Conservation (phyloP, 1,140 invertebrate genomes). For the Uloborus diversus region DNA sequence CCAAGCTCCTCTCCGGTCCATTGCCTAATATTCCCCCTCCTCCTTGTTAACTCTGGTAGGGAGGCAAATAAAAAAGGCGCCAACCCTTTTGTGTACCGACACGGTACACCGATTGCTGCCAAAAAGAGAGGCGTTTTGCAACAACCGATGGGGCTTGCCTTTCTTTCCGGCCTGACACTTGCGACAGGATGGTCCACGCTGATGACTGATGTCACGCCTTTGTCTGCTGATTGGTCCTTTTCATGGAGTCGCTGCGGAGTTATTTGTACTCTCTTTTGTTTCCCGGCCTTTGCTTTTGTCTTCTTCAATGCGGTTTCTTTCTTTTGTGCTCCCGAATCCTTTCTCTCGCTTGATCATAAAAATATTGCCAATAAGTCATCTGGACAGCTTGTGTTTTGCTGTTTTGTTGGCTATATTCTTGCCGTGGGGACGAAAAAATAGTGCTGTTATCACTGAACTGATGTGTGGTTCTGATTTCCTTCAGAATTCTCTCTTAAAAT, state of each 20-base stretch:
- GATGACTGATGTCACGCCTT: slow-evolving; percentile 49
- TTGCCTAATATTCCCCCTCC: neutral
- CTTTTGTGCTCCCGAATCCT: too few relatives aligned
- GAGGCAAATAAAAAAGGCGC: neutral
- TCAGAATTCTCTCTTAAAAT: too few relatives aligned
- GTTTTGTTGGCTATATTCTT: too few relatives aligned
- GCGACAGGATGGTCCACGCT: slow-evolving; percentile 25
- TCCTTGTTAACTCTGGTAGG: neutral
- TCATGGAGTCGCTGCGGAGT: neutral
- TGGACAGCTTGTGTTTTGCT: too few relatives aligned
- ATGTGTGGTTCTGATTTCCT: too few relatives aligned
- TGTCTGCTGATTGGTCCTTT: slow-evolving; percentile 13
- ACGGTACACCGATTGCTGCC: slow-evolving; percentile 23
- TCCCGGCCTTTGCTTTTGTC: neutral
- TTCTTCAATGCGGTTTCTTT: neutral
- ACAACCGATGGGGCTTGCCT: neutral
- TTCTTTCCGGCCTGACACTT: slow-evolving; percentile 34
- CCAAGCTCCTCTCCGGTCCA: neutral
- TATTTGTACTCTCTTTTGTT: neutral
- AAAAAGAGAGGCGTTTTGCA: neutral
- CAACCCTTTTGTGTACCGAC: slow-evolving; percentile 34
- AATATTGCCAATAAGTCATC: too few relatives aligned
- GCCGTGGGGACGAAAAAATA: too few relatives aligned
- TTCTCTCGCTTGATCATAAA: too few relatives aligned
- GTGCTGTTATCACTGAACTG: too few relatives aligned